phyloP scores from a whole-genome alignment of 2,113 vertebrate species.

The Thomomys bottae region DNA sequence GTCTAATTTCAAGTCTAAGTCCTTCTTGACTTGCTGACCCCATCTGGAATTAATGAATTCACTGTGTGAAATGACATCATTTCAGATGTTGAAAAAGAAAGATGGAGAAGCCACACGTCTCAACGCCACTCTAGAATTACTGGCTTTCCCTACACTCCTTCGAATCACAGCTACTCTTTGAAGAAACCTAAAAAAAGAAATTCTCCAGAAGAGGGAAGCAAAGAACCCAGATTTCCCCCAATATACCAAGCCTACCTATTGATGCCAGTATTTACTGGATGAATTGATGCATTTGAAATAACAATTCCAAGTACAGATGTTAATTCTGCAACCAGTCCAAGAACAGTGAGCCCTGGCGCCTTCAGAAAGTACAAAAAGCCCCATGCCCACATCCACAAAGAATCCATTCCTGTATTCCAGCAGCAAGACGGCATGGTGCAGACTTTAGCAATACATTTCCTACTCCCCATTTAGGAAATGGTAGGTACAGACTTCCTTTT shows the following conservation, averaged over 20 bases:
- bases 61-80: background rate
- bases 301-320: background rate
- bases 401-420: background rate
- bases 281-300: background rate
- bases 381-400: background rate
- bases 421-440: background rate
- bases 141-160: background rate
- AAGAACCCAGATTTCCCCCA: slow-evolving; percentile 1
- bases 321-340: background rate
- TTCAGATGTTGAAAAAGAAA: background rate
- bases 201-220: slow-evolving; percentile 4
- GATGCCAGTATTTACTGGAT: background rate
- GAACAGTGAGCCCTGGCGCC: background rate
- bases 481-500: background rate
- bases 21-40: background rate
- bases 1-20: background rate
- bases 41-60: background rate
- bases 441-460: background rate
- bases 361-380: background rate
- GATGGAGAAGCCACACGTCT: background rate
- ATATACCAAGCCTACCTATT: background rate
- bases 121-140: background rate
- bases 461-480: background rate
- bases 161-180: background rate
- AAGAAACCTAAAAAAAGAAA: slow-evolving; percentile 11